Percentiles rank a stretch among this genome's conserved stretches.
These are phyloP conservation scores for Muscidifurax raptorellus DNA, from an alignment of 1,140 invertebrate genomes.

Conservation along the genomic window DNA sequence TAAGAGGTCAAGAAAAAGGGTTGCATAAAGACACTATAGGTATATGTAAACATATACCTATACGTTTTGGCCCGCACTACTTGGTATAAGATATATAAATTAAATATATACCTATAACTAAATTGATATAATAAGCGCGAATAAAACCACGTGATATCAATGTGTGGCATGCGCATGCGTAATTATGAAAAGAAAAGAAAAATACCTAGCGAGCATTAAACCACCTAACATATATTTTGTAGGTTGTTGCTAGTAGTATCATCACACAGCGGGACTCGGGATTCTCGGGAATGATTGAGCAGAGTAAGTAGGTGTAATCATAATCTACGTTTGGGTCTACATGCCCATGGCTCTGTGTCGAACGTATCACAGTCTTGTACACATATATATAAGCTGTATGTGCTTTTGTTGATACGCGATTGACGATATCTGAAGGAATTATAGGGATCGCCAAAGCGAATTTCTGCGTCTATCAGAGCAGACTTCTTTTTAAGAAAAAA, in stretches of 20 bases:
- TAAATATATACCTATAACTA: too few species aligned
- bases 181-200: too few species aligned
- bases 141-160: too few species aligned
- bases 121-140: too few species aligned
- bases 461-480: not conserved
- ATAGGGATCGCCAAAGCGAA: not conserved
- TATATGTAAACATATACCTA: too few species aligned
- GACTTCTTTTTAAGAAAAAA: not conserved
- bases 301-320: not conserved
- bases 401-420: not conserved
- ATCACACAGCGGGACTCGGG: too few species aligned
- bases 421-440: not conserved
- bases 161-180: not conserved
- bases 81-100: too few species aligned
- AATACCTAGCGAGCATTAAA: not conserved
- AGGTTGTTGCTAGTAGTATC: too few species aligned
- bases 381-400: not conserved
- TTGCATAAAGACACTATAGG: too few species aligned
- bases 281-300: too few species aligned
- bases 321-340: not conserved
- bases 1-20: too few species aligned
- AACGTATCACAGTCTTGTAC: not conserved
- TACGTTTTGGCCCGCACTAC: too few species aligned
- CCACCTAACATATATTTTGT: not conserved
- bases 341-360: not conserved